phyloP scores from a whole-genome alignment of 2,113 vertebrate genomes.

The Oryzias javanicus region DNA sequence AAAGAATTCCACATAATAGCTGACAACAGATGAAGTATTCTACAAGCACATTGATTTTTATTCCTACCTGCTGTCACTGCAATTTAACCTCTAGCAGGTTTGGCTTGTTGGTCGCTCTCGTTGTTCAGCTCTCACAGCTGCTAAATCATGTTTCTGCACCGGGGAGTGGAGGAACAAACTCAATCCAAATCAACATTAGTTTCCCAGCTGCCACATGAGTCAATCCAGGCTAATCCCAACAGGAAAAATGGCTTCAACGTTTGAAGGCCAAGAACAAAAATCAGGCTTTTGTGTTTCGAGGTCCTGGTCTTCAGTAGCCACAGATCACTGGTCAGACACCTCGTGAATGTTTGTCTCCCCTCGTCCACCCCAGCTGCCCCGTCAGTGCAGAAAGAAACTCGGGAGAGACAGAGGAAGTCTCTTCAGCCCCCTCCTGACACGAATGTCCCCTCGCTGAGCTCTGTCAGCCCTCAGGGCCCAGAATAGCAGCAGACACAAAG shows the following conservation, averaged over 20 bases:
- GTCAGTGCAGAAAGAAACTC: neutral
- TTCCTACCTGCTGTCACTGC: conserved; percentile 24
- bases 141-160: conserved; percentile 4
- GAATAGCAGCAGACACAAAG: conserved; percentile 60
- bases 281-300: neutral
- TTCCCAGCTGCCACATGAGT: neutral
- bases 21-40: conserved; percentile 9
- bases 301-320: conserved; percentile 3
- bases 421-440: conserved; percentile 27
- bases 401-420: conserved; percentile 5
- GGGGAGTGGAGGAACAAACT: neutral
- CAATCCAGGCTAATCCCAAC: neutral
- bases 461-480: conserved; percentile 21
- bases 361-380: conserved; percentile 25
- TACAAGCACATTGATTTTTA: neutral
- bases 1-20: conserved; percentile 17
- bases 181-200: conserved; percentile 1
- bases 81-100: neutral
- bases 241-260: neutral
- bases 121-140: conserved; percentile 2
- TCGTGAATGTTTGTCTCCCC: conserved; percentile 23
- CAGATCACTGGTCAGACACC: conserved; percentile 25
- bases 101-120: neutral
- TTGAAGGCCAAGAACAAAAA: conserved; percentile 3
- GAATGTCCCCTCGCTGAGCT: conserved; percentile 18